Percentiles rank a stretch among this genome's conserved stretches.
These are phyloP conservation scores for Dicycla oo DNA, from an alignment of 2,888 invertebrate species.

Conservation along the genomic window DNA sequence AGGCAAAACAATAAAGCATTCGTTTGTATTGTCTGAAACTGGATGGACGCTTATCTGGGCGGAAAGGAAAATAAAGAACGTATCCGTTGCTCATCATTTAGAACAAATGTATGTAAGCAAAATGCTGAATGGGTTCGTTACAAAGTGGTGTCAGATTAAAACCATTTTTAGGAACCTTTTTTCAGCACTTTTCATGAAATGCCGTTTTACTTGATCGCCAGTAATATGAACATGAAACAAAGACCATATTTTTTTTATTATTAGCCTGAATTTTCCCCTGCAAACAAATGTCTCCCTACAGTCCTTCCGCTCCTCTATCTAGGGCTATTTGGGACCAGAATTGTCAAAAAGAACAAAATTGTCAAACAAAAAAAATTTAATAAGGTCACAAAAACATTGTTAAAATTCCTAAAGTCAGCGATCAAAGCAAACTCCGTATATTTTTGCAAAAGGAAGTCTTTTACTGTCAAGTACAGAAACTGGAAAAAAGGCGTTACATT, in stretches of 20 bases:
- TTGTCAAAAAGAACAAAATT: neutral
- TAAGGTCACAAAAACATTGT: neutral
- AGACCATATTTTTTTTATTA: neutral
- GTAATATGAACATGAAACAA: neutral
- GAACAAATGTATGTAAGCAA: conserved; percentile 14
- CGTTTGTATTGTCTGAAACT: conserved; percentile 46
- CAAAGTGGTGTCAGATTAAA: neutral
- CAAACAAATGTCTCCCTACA: neutral
- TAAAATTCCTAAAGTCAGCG: neutral
- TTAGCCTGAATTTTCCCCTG: neutral
- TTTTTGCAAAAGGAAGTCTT: neutral
- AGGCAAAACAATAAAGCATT: conserved; percentile 47
- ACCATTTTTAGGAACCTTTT: neutral
- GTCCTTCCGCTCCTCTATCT: neutral
- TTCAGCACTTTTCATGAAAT: neutral
- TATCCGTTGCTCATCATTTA: conserved; percentile 22
- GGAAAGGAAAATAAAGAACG: conserved; percentile 28
- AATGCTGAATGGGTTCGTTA: conserved; percentile 1
- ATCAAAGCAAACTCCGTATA: neutral
- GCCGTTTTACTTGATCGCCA: neutral
- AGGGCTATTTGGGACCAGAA: neutral
- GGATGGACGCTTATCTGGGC: conserved; percentile 38
- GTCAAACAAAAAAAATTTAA: neutral
- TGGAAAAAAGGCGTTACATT: conserved; percentile 8
- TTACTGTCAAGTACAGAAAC: neutral